Conservation (phyloP, 2,888 invertebrate genomes). For the Andrena fulva region DNA sequence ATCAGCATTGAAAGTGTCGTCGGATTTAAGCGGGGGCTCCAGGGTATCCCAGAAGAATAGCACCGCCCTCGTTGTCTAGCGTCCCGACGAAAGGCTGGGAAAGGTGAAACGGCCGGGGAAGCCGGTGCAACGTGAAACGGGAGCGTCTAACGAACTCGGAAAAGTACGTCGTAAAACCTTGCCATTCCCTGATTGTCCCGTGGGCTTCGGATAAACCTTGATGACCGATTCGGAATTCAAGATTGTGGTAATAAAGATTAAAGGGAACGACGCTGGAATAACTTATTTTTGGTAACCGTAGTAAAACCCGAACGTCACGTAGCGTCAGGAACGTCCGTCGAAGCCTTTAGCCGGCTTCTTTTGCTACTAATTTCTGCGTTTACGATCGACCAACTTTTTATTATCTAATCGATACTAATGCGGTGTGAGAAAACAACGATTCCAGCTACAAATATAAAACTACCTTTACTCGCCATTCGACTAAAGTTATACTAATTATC, state of each 20-base stretch:
- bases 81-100: slow-evolving; percentile 30
- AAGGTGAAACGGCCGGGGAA: slow-evolving; percentile 50
- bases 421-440: background rate
- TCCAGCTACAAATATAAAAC: background rate
- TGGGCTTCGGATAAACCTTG: slow-evolving; percentile 45
- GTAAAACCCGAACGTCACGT: slow-evolving; percentile 39
- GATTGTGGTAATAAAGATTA: slow-evolving; percentile 52
- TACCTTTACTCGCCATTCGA: no score
- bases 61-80: slow-evolving; percentile 27
- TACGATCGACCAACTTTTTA: background rate
- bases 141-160: slow-evolving; percentile 69
- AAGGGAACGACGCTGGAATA: slow-evolving; percentile 42
- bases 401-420: slow-evolving; percentile 7
- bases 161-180: slow-evolving; percentile 67
- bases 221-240: slow-evolving; percentile 63
- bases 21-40: slow-evolving; percentile 54
- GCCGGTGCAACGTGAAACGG: slow-evolving; percentile 55
- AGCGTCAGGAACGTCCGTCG: background rate
- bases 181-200: slow-evolving; percentile 64
- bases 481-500: no score
- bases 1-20: slow-evolving; percentile 69
- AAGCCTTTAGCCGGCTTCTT: background rate
- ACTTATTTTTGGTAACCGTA: slow-evolving; percentile 27
- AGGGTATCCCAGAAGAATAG: slow-evolving; percentile 22
- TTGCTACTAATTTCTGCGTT: background rate